Base-by-base conservation (phyloP, 2,888 invertebrate genomes). In the Charanyca ferruginea region DNA sequence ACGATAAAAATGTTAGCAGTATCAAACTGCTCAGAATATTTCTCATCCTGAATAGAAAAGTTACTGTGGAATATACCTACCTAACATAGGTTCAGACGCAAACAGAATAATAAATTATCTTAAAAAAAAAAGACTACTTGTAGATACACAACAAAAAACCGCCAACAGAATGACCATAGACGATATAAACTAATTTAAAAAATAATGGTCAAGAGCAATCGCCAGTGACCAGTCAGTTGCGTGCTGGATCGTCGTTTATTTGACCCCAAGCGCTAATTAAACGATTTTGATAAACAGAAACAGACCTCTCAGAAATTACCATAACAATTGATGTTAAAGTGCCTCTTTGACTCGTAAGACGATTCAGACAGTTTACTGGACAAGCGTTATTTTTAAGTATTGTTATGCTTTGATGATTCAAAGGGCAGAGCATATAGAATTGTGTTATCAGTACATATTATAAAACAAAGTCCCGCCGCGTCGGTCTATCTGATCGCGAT, bases 281-380 rank as follows among this genome's bases (percentile, higher is more conserved):
- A 84, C 81, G 80, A 85, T 87, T 87, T 83, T 81, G 81, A 87
- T 87, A 87, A 81, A 87, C 82, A 85, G 81, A 86, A 85, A 79
- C 77, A 77, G 78, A 70, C 79, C 75, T 73, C 62, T 59, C 49
- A 47, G 66, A 69, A 59, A 81, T 84, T 81, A 78, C 65, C 73
- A 78, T 84, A 77, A 81, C 73, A 74, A 75, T 81, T 77, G 66
- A 54, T 66, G 49, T 69, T 68, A 60, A 66, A 65, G 67, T 72
- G 75, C 68, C 57, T 61, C 41, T 53, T 60, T 51, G 47, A 61
- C 48, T 78, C n/a, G 18, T 42, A 55, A 55, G 57, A 67, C 38
- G 18, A 61, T 69, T 65, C 60, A 57, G 48, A 48, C 32, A 23
- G 42, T 49, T 74, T 11, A 32, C 38, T 5, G 16, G 16, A 41